Evolutionary conservation across 2,888 invertebrate genomes (phyloP).

Genomic region (Diadromus collaris): DNA sequence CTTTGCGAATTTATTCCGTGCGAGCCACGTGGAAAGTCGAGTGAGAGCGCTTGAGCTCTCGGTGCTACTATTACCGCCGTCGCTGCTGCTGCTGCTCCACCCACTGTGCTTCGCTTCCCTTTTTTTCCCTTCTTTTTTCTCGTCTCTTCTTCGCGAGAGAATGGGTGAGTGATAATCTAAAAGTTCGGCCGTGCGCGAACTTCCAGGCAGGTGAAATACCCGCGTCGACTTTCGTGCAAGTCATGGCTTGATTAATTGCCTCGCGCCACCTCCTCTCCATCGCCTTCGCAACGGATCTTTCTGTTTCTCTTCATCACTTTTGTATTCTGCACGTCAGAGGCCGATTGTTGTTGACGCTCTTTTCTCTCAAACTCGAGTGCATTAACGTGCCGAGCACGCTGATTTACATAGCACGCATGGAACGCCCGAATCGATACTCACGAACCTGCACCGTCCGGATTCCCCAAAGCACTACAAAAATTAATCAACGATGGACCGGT

Average conservation of each 20-base stretch:
- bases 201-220: slow-evolving; percentile 43
- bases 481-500: neutral
- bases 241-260: slow-evolving; percentile 53
- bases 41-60: slow-evolving; percentile 39
- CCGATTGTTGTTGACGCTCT: neutral
- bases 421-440: neutral
- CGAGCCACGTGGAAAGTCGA: slow-evolving; percentile 49
- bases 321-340: slow-evolving; percentile 24
- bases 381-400: too few relatives aligned
- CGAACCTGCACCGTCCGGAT: neutral
- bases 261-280: slow-evolving; percentile 9
- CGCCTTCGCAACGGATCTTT: slow-evolving; percentile 14
- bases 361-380: neutral
- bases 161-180: slow-evolving; percentile 54
- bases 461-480: neutral
- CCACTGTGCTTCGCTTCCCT: slow-evolving; percentile 28
- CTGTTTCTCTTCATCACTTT: slow-evolving; percentile 32
- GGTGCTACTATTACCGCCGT: slow-evolving; percentile 18
- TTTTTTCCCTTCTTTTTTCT: slow-evolving; percentile 32
- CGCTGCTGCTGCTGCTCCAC: neutral
- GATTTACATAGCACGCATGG: neutral
- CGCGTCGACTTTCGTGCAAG: slow-evolving; percentile 38
- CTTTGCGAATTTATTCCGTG: slow-evolving; percentile 54
- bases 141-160: slow-evolving; percentile 42
- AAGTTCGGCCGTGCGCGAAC: slow-evolving; percentile 51